Percentiles rank a stretch among this genome's conserved stretches.
phyloP scores from a whole-genome alignment of 2,113 vertebrate genomes.

The Macheiramphus alcinus region DNA sequence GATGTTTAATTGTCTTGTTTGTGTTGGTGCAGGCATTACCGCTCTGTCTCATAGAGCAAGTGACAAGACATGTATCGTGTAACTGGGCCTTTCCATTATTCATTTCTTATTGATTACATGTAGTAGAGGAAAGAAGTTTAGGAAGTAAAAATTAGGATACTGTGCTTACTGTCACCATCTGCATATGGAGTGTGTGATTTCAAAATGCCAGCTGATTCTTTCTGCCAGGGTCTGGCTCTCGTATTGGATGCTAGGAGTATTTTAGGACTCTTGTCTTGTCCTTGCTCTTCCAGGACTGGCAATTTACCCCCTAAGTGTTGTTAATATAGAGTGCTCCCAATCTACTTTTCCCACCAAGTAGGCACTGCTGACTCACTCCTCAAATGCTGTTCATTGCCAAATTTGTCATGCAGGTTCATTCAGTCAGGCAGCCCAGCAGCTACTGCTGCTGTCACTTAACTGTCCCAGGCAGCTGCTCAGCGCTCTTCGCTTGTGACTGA shows the following conservation, averaged over 20 bases:
- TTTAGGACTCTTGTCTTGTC: neutral
- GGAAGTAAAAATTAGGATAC: neutral
- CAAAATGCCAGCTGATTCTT: neutral
- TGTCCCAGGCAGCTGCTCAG: neutral
- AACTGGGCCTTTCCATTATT: neutral
- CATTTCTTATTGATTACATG: neutral
- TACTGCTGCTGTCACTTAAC: neutral
- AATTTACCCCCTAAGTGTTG: neutral
- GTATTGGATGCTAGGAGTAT: neutral
- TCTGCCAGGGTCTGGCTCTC: neutral
- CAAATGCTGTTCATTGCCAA: neutral
- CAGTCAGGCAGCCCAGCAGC: neutral
- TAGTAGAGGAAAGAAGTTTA: neutral
- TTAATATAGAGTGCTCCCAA: neutral
- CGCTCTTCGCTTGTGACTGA: neutral
- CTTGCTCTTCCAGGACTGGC: neutral
- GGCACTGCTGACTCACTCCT: neutral
- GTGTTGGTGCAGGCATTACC: neutral
- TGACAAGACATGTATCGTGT: neutral
- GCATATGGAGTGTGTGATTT: neutral
- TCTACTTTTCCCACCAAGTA: neutral
- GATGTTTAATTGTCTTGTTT: neutral
- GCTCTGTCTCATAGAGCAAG: neutral
- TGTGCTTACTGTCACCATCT: neutral
- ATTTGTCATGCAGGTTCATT: neutral